phyloP scores from a whole-genome alignment of 2,113 vertebrate species.

The Notothenia coriiceps region DNA sequence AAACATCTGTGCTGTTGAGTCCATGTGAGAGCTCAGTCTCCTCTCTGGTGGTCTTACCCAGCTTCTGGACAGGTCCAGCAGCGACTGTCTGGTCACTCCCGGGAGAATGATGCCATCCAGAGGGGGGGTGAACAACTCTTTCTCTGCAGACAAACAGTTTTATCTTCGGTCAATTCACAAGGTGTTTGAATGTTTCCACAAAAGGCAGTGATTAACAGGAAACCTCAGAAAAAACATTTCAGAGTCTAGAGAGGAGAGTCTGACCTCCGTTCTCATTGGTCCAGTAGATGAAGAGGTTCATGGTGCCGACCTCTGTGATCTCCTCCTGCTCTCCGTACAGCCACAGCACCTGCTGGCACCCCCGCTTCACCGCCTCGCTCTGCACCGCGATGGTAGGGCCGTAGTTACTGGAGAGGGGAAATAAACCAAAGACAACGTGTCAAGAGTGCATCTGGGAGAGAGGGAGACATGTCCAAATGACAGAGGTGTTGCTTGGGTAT shows the following conservation, averaged over 20 bases:
- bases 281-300: constrained; percentile 96
- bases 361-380: constrained; percentile 82
- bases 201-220: neutral
- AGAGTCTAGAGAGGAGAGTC: neutral
- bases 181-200: neutral
- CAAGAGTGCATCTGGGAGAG: neutral
- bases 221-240: neutral
- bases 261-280: constrained; percentile 87
- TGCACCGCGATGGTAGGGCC: constrained; percentile 91
- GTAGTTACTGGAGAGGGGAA: constrained; percentile 85
- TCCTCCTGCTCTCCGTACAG: constrained; percentile 88
- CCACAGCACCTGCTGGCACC: constrained; percentile 94
- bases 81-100: constrained; percentile 89
- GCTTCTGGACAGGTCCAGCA: constrained; percentile 87
- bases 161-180: neutral
- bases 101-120: constrained; percentile 91
- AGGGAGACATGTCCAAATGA: neutral
- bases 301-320: constrained; percentile 93
- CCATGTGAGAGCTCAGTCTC: neutral
- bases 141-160: constrained; percentile 73
- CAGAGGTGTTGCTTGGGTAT: no score
- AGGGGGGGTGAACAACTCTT: constrained; percentile 88
- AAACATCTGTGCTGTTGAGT: neutral
- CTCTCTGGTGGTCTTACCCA: constrained; percentile 84
- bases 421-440: neutral